phyloP scores from a whole-genome alignment of 2,888 invertebrate species.

The Acleris literana region DNA sequence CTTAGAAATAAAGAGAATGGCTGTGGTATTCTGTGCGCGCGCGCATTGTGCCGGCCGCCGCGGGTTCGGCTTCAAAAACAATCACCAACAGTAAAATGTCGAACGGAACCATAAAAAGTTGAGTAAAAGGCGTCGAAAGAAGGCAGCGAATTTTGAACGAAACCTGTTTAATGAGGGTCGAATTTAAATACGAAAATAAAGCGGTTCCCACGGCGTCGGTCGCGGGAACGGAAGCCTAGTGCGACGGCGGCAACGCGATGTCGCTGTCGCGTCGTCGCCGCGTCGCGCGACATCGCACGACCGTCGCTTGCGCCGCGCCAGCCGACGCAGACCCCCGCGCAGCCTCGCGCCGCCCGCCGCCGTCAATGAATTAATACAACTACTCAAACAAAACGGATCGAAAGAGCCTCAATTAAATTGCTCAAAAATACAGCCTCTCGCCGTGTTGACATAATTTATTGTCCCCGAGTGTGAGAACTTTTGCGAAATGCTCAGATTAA shows the following conservation, averaged over 20 bases:
- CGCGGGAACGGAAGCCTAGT: slow-evolving; percentile 81
- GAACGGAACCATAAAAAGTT: slow-evolving; percentile 83
- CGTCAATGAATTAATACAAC: slow-evolving; percentile 30
- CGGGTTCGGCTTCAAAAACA: slow-evolving; percentile 69
- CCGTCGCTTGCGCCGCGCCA: slow-evolving; percentile 52
- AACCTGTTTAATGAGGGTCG: slow-evolving; percentile 84
- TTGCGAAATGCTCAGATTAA: slow-evolving; percentile 35
- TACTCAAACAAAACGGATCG: slow-evolving; percentile 43
- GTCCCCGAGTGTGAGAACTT: slow-evolving; percentile 34
- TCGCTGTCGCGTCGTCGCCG: slow-evolving; percentile 60
- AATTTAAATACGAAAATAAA: slow-evolving; percentile 83
- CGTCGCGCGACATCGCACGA: slow-evolving; percentile 46
- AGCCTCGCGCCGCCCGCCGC: slow-evolving; percentile 27
- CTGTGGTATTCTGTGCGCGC: slow-evolving; percentile 60
- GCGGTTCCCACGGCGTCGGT: slow-evolving; percentile 81
- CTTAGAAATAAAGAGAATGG: slow-evolving; percentile 61
- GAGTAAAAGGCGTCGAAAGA: slow-evolving; percentile 84
- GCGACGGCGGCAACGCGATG: slow-evolving; percentile 56
- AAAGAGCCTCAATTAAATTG: slow-evolving; percentile 62
- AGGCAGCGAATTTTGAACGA: slow-evolving; percentile 82
- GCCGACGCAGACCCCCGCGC: slow-evolving; percentile 43
- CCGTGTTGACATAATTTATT: slow-evolving; percentile 35
- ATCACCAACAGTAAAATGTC: slow-evolving; percentile 78
- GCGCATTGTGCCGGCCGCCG: slow-evolving; percentile 60
- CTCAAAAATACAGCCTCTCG: slow-evolving; percentile 49